These are phyloP conservation scores for Toxotes lorentzi DNA, from an alignment of 2,797 vertebrate genomes.

Conservation along the genomic window DNA sequence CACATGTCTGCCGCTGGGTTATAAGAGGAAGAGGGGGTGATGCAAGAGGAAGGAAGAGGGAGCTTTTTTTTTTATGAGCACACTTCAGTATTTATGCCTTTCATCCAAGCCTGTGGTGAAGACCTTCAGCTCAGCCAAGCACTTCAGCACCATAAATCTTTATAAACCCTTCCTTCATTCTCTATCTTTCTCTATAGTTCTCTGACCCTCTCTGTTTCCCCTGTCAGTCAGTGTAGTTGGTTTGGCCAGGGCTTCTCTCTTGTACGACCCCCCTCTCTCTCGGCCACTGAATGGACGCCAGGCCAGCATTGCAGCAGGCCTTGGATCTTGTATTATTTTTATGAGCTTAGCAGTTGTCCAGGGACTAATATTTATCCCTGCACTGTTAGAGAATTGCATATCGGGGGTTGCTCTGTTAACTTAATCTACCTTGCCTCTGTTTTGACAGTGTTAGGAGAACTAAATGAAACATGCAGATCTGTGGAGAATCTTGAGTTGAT, in stretches of 20 bases:
- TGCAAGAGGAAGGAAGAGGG: conserved; percentile 42
- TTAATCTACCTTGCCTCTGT: conserved; percentile 65
- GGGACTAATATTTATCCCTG: conserved; percentile 79
- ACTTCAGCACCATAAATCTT: conserved; percentile 75
- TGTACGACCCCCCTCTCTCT: conserved; percentile 56
- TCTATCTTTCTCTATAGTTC: conserved; percentile 44
- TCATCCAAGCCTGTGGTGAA: conserved; percentile 72
- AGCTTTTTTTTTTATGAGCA: conserved; percentile 56
- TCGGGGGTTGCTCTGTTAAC: conserved; percentile 72
- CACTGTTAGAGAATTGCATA: conserved; percentile 68
- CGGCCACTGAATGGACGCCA: conserved; percentile 68
- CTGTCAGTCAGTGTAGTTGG: conserved; percentile 35
- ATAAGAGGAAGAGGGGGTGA: conserved; percentile 53
- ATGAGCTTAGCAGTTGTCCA: conserved; percentile 78
- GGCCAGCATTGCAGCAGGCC: conserved; percentile 61
- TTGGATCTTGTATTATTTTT: conserved; percentile 80
- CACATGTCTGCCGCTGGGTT: conserved; percentile 60
- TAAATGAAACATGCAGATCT: not conserved
- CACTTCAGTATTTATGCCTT: conserved; percentile 75
- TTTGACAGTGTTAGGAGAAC: conserved; percentile 45
- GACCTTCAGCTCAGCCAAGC: conserved; percentile 67
- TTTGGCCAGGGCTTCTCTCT: conserved; percentile 55
- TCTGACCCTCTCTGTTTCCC: conserved; percentile 36
- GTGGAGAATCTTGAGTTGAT: not conserved
- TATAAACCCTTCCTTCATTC: conserved; percentile 48